These are phyloP conservation scores for Nephrotoma guestfalica DNA, from an alignment of 2,888 invertebrate species.

Conservation along the genomic window DNA sequence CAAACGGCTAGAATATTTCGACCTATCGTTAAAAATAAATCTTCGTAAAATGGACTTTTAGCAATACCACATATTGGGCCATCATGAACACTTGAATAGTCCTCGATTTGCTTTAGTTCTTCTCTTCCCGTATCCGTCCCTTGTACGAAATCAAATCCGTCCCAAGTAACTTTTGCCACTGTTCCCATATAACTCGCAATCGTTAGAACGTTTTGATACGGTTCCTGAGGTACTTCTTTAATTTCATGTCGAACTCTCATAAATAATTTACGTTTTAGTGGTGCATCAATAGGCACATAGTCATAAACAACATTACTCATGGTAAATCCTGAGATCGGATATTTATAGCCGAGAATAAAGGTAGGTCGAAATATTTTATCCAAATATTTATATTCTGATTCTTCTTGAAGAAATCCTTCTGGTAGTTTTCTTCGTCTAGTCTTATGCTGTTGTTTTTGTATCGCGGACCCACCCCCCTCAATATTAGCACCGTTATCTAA, in stretches of 20 bases:
- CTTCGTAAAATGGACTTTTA: conserved; percentile 45
- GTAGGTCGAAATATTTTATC: conserved; percentile 47
- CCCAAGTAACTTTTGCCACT: conserved; percentile 40
- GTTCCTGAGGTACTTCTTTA: conserved; percentile 4
- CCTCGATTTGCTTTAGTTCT: conserved; percentile 25
- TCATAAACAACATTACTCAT: neutral
- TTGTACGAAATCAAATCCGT: conserved; percentile 48
- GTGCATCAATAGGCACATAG: conserved; percentile 5
- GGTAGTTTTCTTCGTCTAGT: conserved; percentile 32
- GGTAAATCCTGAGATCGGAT: neutral
- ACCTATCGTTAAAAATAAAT: conserved; percentile 54
- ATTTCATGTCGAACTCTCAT: conserved; percentile 14
- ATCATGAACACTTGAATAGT: conserved; percentile 46
- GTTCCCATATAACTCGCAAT: conserved; percentile 34
- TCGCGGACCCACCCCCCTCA: neutral
- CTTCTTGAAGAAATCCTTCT: conserved; percentile 40
- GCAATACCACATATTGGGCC: conserved; percentile 47
- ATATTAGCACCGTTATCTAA: conserved; percentile 29
- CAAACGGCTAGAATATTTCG: conserved; percentile 61
- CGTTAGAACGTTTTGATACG: conserved; percentile 21
- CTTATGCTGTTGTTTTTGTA: conserved; percentile 1
- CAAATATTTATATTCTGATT: conserved; percentile 43
- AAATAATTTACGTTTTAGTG: neutral
- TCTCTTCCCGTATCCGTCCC: conserved; percentile 47
- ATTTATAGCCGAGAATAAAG: conserved; percentile 32